phyloP scores from a whole-genome alignment of 2,888 invertebrate genomes.

The Crossocerus cetratus region DNA sequence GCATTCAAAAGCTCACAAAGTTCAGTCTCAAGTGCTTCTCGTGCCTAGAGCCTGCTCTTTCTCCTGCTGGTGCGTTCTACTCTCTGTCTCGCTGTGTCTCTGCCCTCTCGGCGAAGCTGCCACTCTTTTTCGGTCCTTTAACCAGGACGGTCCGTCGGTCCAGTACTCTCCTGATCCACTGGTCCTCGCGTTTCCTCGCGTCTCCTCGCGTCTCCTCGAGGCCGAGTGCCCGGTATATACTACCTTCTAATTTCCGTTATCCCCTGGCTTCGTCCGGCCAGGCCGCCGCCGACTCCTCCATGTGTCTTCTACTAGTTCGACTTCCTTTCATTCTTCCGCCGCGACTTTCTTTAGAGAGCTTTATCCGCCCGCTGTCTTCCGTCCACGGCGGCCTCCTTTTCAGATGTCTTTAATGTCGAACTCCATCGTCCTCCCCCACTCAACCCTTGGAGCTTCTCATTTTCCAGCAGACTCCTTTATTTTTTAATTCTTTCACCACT shows the following conservation, averaged over 20 bases:
- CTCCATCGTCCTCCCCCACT: not conserved
- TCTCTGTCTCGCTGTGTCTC: not conserved
- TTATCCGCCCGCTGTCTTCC: no score
- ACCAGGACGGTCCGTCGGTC: not conserved
- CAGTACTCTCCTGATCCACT: no score
- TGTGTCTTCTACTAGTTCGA: not conserved
- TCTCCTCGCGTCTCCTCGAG: not conserved
- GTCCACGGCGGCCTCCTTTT: no score
- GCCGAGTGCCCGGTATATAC: not conserved
- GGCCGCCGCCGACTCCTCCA: not conserved
- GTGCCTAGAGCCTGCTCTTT: slow-evolving; percentile 47
- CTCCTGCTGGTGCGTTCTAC: slow-evolving; percentile 8
- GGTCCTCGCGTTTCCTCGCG: not conserved
- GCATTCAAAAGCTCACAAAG: slow-evolving; percentile 70
- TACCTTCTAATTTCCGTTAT: slow-evolving; percentile 23
- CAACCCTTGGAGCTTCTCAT: not conserved
- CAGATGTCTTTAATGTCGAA: no score
- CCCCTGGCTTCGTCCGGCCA: not conserved
- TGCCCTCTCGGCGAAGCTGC: slow-evolving; percentile 2
- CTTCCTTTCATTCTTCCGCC: no score
- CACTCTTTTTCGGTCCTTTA: slow-evolving; percentile 27
- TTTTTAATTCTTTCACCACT: slow-evolving; percentile 5
- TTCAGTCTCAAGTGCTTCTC: slow-evolving; percentile 69
- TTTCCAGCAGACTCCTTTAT: not conserved
- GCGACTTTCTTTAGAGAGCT: no score